These are phyloP conservation scores for Zaprionus bogoriensis DNA, from an alignment of 2,888 invertebrate genomes.

Conservation along the genomic window DNA sequence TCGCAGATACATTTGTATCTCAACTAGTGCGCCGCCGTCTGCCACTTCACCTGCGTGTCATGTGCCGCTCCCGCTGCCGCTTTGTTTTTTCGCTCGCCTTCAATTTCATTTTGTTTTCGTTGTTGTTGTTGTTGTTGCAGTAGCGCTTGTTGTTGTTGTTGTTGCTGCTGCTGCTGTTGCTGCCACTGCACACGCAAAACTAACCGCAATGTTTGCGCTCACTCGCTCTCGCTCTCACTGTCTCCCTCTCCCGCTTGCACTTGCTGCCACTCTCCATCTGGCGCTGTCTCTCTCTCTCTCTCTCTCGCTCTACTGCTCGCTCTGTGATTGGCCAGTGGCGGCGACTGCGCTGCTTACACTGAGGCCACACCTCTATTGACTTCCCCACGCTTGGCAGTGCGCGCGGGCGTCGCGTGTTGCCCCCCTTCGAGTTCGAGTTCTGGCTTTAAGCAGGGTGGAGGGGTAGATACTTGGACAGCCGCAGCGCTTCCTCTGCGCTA, in stretches of 20 bases:
- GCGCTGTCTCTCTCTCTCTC: constrained; percentile 15
- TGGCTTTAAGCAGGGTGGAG: too few relatives aligned
- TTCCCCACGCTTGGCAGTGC: constrained; percentile 50
- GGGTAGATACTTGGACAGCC: too few relatives aligned
- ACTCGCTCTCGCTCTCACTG: constrained; percentile 15
- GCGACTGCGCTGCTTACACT: constrained; percentile 71
- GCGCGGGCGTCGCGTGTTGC: constrained; percentile 43
- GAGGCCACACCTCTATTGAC: constrained; percentile 74
- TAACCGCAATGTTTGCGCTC: constrained; percentile 49
- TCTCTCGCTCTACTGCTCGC: background rate
- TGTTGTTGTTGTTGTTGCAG: constrained; percentile 25
- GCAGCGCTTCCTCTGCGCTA: too few relatives aligned
- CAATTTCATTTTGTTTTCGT: constrained; percentile 65
- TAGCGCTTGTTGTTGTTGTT: constrained; percentile 14
- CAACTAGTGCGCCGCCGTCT: constrained; percentile 45
- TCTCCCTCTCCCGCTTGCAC: constrained; percentile 12
- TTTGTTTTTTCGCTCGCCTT: constrained; percentile 46
- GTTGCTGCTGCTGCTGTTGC: background rate
- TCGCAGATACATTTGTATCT: constrained; percentile 57
- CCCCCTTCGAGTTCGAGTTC: constrained; percentile 16
- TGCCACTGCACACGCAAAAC: constrained; percentile 71
- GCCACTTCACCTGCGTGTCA: constrained; percentile 70
- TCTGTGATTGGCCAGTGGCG: constrained; percentile 62
- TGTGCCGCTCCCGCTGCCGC: constrained; percentile 31
- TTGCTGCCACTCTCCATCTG: too few relatives aligned